Evolutionary conservation across 2,888 invertebrate genomes (phyloP).

Genomic region (Hesperia comma): DNA sequence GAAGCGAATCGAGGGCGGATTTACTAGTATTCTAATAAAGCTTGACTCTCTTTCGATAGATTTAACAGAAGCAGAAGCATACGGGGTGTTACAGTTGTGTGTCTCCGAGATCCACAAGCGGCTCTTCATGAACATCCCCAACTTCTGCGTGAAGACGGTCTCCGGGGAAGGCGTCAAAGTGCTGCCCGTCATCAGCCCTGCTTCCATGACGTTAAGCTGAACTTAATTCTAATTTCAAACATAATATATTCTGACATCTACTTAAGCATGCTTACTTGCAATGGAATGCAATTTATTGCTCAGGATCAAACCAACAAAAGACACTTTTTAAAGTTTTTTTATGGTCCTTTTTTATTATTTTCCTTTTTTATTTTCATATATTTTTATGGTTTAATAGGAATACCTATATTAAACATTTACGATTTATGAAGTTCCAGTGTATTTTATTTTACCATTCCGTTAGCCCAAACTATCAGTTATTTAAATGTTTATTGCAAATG

Average conservation of each 20-base stretch:
- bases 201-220: background rate
- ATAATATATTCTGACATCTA: too few species aligned
- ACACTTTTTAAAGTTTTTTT: too few species aligned
- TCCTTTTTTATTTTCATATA: background rate
- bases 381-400: background rate
- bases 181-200: constrained; percentile 85
- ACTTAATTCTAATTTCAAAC: background rate
- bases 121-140: constrained; percentile 93
- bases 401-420: background rate
- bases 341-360: too few species aligned
- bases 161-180: constrained; percentile 91
- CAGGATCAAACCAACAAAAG: too few species aligned
- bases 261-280: too few species aligned
- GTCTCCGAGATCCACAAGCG: constrained; percentile 94
- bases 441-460: background rate
- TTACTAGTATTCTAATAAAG: too few species aligned
- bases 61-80: constrained; percentile 90
- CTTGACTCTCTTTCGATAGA: constrained; percentile 66
- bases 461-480: background rate
- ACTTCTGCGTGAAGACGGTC: constrained; percentile 93
- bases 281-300: too few species aligned
- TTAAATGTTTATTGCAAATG: background rate
- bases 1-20: too few species aligned
- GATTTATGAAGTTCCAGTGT: background rate
- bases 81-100: constrained; percentile 92